These are phyloP conservation scores for Trachelus tabidus DNA, from an alignment of 2,888 invertebrate species.

Conservation along the genomic window DNA sequence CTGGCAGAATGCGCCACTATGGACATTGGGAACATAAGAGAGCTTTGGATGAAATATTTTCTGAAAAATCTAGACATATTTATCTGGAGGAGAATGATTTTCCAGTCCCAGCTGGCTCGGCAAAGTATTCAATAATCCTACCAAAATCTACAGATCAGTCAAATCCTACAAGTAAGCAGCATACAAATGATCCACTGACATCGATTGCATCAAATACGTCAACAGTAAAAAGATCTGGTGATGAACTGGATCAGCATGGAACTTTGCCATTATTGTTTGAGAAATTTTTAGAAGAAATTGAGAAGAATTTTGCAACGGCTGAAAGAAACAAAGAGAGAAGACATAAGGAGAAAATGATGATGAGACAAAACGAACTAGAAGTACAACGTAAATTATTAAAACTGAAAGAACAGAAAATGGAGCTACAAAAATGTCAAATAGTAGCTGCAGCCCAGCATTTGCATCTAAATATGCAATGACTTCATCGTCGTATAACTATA, in stretches of 20 bases:
- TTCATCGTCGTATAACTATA: background rate
- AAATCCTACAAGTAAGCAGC: background rate
- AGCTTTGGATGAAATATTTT: conserved; percentile 56
- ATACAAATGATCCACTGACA: conserved; percentile 10
- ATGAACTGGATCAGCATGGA: conserved; percentile 13
- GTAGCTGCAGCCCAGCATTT: conserved; percentile 40
- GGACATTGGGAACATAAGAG: conserved; percentile 58
- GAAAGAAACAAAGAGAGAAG: conserved; percentile 48
- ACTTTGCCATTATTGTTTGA: conserved; percentile 27
- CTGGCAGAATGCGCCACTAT: conserved; percentile 57
- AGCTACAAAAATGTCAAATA: conserved; percentile 41
- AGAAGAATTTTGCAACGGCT: conserved; percentile 35
- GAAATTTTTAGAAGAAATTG: conserved; percentile 35
- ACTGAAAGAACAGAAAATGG: conserved; percentile 49
- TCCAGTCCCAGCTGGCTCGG: conserved; percentile 29
- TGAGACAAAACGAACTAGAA: conserved; percentile 44
- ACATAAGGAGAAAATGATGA: conserved; percentile 46
- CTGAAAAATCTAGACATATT: conserved; percentile 43
- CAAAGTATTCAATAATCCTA: conserved; percentile 32
- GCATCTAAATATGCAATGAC: conserved; percentile 32
- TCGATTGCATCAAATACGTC: background rate
- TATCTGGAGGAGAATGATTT: conserved; percentile 45
- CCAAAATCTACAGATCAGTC: conserved; percentile 27
- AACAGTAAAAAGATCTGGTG: conserved; percentile 3
- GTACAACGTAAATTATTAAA: conserved; percentile 43